These are phyloP conservation scores for Alloscopus bannaensis DNA, from an alignment of 2,888 invertebrate genomes.

Conservation along the genomic window DNA sequence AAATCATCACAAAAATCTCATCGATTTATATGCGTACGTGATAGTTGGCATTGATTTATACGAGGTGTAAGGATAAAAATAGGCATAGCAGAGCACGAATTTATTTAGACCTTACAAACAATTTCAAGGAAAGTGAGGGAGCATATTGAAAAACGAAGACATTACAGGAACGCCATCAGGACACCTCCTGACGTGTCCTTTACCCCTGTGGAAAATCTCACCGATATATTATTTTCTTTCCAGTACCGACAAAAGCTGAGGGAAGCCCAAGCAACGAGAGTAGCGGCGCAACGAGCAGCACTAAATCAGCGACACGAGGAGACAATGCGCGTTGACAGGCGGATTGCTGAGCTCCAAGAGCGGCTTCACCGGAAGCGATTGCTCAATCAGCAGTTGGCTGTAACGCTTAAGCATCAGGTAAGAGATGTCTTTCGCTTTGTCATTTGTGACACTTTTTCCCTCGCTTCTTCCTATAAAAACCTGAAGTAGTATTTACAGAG, in stretches of 20 bases:
- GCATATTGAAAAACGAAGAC: neutral
- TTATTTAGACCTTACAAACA: neutral
- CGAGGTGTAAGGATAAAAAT: too few species aligned
- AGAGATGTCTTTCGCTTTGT: too few species aligned
- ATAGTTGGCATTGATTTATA: too few species aligned
- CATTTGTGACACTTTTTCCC: too few species aligned
- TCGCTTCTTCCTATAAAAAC: too few species aligned
- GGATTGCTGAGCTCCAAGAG: slow-evolving; percentile 95
- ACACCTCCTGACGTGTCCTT: neutral
- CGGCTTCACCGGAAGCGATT: slow-evolving; percentile 91
- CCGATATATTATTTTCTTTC: slow-evolving; percentile 74
- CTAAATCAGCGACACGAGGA: slow-evolving; percentile 93
- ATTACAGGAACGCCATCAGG: neutral
- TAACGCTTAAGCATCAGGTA: slow-evolving; percentile 73
- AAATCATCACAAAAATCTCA: neutral
- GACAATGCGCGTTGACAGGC: slow-evolving; percentile 92
- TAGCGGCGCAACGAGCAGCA: slow-evolving; percentile 92
- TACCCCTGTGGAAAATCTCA: neutral
- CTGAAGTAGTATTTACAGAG: too few species aligned
- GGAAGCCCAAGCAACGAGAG: slow-evolving; percentile 93
- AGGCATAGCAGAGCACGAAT: neutral
- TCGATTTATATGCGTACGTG: neutral
- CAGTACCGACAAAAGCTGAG: slow-evolving; percentile 97
- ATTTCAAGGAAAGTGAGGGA: neutral
- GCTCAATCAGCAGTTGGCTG: slow-evolving; percentile 85